Evolutionary conservation across 1,140 invertebrate genomes (phyloP).

Genomic region (Wasmannia auropunctata): DNA sequence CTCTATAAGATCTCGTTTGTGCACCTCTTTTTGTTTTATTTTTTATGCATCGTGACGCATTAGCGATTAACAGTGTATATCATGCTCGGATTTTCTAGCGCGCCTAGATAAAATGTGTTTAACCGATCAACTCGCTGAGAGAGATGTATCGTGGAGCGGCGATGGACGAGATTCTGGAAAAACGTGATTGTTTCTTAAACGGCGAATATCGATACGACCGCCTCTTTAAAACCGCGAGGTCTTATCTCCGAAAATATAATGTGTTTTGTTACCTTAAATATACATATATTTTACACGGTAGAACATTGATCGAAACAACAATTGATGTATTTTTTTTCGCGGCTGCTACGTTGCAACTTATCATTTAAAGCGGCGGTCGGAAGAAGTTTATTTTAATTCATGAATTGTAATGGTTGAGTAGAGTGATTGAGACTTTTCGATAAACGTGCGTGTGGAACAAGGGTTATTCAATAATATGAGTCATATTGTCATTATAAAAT

Average conservation of each 20-base stretch:
- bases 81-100: neutral
- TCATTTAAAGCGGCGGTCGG: slow-evolving; percentile 32
- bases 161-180: slow-evolving; percentile 65
- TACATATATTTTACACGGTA: neutral
- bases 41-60: slow-evolving; percentile 46
- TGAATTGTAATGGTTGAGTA: neutral
- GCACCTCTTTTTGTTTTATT: slow-evolving; percentile 51
- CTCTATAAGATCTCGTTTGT: slow-evolving; percentile 23
- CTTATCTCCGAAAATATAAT: neutral
- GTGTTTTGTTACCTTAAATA: neutral
- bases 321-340: neutral
- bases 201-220: slow-evolving; percentile 55
- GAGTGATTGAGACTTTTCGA: neutral
- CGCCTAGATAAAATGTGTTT: slow-evolving; percentile 1
- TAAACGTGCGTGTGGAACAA: neutral
- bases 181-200: slow-evolving; percentile 73
- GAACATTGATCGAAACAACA: neutral
- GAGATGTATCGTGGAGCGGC: slow-evolving; percentile 16
- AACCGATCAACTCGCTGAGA: slow-evolving; percentile 2
- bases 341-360: neutral
- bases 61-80: slow-evolving; percentile 37
- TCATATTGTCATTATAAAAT: neutral
- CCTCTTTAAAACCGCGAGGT: slow-evolving; percentile 13
- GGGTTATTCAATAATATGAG: neutral
- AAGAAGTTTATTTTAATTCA: neutral